Evolutionary conservation across 2,797 vertebrate genomes (phyloP).

Genomic region (Enteromius radiatus): DNA sequence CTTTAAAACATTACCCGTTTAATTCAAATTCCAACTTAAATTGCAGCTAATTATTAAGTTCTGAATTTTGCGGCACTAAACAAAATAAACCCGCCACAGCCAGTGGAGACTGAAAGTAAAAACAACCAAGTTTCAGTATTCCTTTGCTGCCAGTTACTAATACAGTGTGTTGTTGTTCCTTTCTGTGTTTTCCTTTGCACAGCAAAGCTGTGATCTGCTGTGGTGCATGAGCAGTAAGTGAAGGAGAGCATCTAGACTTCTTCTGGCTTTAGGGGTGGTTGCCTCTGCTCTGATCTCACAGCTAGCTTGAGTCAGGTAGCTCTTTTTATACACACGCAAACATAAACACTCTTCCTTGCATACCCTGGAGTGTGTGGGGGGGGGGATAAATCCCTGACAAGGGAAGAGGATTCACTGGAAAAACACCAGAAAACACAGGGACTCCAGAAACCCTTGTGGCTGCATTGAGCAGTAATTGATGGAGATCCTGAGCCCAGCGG

Average conservation of each 20-base stretch:
- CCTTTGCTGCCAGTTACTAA: not conserved
- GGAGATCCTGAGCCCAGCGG: slow-evolving; percentile 13
- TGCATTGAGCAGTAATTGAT: slow-evolving; percentile 38
- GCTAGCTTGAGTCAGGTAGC: slow-evolving; percentile 19
- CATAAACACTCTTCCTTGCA: slow-evolving; percentile 20
- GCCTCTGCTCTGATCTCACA: not conserved
- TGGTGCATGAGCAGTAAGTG: slow-evolving; percentile 1
- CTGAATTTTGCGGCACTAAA: not conserved
- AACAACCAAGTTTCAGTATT: not conserved
- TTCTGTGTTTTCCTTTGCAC: slow-evolving; percentile 11
- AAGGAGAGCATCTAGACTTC: slow-evolving; percentile 3
- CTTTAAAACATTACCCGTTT: not conserved
- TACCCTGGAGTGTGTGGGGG: slow-evolving; percentile 13
- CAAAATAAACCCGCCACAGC: not conserved
- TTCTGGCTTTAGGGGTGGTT: slow-evolving; percentile 14
- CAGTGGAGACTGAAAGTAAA: not conserved
- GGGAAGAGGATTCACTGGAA: slow-evolving; percentile 32
- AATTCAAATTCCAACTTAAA: not conserved
- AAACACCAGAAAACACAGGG: slow-evolving; percentile 25
- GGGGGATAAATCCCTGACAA: not conserved
- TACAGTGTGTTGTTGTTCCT: not conserved
- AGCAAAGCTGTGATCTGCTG: slow-evolving; percentile 29
- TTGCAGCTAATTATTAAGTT: not conserved
- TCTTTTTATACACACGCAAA: slow-evolving; percentile 20
- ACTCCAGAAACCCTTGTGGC: slow-evolving; percentile 21